Conservation (phyloP, 2,888 invertebrate species). For the Orthonychiurus folsomi region DNA sequence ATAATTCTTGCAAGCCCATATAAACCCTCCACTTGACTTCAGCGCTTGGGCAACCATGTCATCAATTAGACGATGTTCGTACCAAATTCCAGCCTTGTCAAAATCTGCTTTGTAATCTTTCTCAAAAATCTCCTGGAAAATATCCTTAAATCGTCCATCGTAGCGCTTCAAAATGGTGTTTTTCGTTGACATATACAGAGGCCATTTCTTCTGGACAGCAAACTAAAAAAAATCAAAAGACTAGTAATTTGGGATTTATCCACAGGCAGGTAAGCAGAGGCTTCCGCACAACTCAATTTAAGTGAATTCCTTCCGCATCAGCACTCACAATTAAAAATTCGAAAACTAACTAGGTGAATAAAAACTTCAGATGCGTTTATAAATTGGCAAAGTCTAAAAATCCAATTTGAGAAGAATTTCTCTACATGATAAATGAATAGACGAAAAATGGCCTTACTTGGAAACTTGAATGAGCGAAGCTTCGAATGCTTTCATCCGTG, state of each 20-base stretch:
- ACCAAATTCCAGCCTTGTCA: constrained; percentile 72
- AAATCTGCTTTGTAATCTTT: constrained; percentile 64
- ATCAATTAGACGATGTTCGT: constrained; percentile 77
- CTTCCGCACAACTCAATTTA: not conserved
- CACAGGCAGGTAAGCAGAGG: not conserved
- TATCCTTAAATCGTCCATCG: constrained; percentile 85
- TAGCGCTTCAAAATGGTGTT: constrained; percentile 83
- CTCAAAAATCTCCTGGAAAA: constrained; percentile 79
- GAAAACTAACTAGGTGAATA: too few species aligned
- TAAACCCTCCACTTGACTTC: constrained; percentile 75
- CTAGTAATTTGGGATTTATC: not conserved
- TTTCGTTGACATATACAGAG: constrained; percentile 81
- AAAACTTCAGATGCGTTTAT: too few species aligned
- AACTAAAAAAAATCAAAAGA: constrained; percentile 46
- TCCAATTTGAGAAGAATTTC: too few species aligned
- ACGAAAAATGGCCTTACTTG: too few species aligned
- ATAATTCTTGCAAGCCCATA: constrained; percentile 85
- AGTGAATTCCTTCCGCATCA: constrained; percentile 3
- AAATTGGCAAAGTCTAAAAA: too few species aligned
- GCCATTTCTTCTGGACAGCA: constrained; percentile 74
- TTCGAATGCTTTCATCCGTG: constrained; percentile 70
- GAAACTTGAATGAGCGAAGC: constrained; percentile 81
- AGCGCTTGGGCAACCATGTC: constrained; percentile 83
- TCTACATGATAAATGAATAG: too few species aligned
- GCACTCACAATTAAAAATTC: not conserved